phyloP scores from a whole-genome alignment of 2,797 vertebrate species.

The Stomatorhinus walkeri region DNA sequence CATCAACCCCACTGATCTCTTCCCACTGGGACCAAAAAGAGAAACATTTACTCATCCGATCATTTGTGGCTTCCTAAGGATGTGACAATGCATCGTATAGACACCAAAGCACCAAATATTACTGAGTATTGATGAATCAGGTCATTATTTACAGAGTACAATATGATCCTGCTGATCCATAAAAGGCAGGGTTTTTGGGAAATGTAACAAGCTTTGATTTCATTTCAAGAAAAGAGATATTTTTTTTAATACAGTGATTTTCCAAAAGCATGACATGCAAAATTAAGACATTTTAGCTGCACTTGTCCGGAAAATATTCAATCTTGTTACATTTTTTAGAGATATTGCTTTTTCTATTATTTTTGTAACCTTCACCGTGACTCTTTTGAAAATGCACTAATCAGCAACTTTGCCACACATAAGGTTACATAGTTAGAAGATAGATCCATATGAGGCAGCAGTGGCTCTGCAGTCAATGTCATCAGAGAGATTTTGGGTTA shows the following conservation, averaged over 20 bases:
- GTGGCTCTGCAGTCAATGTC: background rate
- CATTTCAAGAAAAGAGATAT: conserved; percentile 2
- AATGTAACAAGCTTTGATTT: conserved; percentile 3
- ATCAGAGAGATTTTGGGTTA: conserved; percentile 5
- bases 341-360: background rate
- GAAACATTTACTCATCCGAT: background rate
- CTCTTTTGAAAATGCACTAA: background rate
- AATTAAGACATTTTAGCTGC: conserved; percentile 6
- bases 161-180: background rate
- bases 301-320: background rate
- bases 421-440: background rate
- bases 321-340: background rate
- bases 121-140: background rate
- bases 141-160: background rate
- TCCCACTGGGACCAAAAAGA: conserved; percentile 73
- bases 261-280: conserved; percentile 1
- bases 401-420: background rate
- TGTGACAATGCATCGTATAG: background rate
- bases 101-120: background rate
- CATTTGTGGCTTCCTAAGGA: background rate
- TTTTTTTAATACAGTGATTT: background rate
- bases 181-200: background rate
- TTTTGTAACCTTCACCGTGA: background rate
- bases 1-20: conserved; percentile 96
- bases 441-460: background rate